phyloP scores from a whole-genome alignment of 2,888 invertebrate genomes.

The Tineola bisselliella region DNA sequence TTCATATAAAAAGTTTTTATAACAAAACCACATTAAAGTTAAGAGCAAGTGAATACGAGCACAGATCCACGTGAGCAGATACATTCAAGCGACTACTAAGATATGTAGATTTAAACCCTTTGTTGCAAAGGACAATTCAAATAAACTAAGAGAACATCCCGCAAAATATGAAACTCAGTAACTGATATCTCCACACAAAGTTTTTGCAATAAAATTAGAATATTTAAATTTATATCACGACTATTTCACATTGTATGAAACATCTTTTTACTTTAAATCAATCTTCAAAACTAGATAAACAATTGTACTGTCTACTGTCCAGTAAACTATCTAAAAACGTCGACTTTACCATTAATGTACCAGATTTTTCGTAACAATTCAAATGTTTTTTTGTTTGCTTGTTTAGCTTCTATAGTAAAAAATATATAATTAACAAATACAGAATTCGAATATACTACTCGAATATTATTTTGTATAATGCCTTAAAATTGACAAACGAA shows the following conservation, averaged over 20 bases:
- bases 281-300: too few relatives aligned
- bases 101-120: slow-evolving; percentile 24
- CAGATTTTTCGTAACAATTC: too few relatives aligned
- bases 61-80: slow-evolving; percentile 53
- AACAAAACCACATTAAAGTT: neutral
- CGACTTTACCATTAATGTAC: too few relatives aligned
- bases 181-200: slow-evolving; percentile 1
- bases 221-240: neutral
- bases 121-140: slow-evolving; percentile 4
- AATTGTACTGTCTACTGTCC: too few relatives aligned
- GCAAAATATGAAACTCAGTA: neutral
- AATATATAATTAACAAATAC: too few relatives aligned
- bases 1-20: neutral
- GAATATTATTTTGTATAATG: too few relatives aligned
- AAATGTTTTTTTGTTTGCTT: too few relatives aligned
- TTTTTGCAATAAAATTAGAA: slow-evolving; percentile 6
- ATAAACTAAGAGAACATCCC: slow-evolving; percentile 6
- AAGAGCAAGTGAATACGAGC: neutral
- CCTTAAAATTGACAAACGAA: too few relatives aligned
- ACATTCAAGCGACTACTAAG: slow-evolving; percentile 29
- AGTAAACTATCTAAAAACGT: too few relatives aligned
- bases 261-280: too few relatives aligned
- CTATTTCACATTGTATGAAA: neutral
- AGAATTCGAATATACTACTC: too few relatives aligned
- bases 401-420: too few relatives aligned